Evolutionary conservation across 37 sponge, comb jelly and placozoan genomes (phyloP), one percentile per base, ranked within the genome.

Genomic region (Mnemiopsis leidyi): DNA sequence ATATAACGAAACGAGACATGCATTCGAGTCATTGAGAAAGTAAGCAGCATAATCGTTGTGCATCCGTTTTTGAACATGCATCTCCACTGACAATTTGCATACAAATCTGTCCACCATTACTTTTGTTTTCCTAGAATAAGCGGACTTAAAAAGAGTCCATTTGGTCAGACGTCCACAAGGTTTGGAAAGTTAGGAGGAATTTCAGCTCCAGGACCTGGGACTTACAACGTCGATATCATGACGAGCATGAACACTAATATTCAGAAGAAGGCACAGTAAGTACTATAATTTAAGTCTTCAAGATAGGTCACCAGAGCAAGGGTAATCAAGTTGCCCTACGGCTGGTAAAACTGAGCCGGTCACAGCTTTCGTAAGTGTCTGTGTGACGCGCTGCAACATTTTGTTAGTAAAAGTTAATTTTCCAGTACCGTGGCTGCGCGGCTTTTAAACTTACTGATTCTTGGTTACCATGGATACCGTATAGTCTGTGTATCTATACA

Each of bases 151-250:
- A 95, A 88, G 90, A 95, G 95, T 79, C 97, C 99, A 0, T 98
- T 98, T 95, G 96, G 99, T 36, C 97, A 98, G 94, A 94, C 96
- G 0, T 95, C 99, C 23, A 93, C 93, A 0, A 92, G 99, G 23
- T 98, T 98, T 94, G 69, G 73, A 0, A 92, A 69, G 21, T 31
- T 16, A 20, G 32, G 32, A 7, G 30, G 32, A 3, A 75, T 3
- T 16, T 23, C 35, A 0, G 69, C 94, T 20, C 88, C 94, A 93
- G 99, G 97, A 26, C 97, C 97, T 69, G 97, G 97, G 24, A 90
- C 96, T 0, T 98, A 98, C 93, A 94, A 97, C 92, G 79, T 95
- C 82, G 93, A 39, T 39, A 92, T 94, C 0, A 94, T 85, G 28
- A 97, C 95, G 30, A 94, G 95, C 36, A 67, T 97, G 61, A 82